These are phyloP conservation scores for Theonella swinhoei DNA, from an alignment of 37 sponge, comb jelly and placozoan species.

Conservation along the genomic window DNA sequence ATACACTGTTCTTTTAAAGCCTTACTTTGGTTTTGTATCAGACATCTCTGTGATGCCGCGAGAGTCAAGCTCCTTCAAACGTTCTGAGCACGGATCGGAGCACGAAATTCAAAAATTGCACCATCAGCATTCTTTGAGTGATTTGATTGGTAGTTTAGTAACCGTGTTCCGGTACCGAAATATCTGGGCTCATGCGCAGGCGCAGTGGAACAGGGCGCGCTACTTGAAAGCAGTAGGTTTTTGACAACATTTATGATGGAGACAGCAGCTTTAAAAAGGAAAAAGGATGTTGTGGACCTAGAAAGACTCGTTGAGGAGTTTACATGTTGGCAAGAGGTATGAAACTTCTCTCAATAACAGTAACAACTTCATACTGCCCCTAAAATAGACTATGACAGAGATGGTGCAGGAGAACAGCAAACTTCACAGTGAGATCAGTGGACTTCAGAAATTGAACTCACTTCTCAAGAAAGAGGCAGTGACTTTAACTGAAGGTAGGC, in stretches of 20 bases:
- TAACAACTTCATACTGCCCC: neutral
- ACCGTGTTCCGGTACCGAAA: neutral
- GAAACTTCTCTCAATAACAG: neutral
- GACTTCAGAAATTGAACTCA: slow-evolving; percentile 14
- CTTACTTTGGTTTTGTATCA: neutral
- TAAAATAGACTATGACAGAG: slow-evolving; percentile 8
- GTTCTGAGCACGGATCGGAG: neutral
- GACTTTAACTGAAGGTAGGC: neutral
- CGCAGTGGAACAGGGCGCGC: neutral
- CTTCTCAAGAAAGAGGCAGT: slow-evolving; percentile 12
- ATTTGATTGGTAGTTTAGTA: slow-evolving; percentile 16
- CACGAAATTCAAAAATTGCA: slow-evolving; percentile 1
- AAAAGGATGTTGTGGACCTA: slow-evolving; percentile 21
- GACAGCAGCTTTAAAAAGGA: neutral
- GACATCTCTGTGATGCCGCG: neutral
- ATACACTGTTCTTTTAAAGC: neutral
- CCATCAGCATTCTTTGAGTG: neutral
- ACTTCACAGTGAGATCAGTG: slow-evolving; percentile 32
- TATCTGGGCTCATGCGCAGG: neutral
- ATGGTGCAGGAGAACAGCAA: slow-evolving; percentile 31
- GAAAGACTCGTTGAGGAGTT: slow-evolving; percentile 44
- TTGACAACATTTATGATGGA: neutral
- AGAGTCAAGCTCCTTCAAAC: neutral
- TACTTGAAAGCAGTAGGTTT: no score
- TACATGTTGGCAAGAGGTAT: slow-evolving; percentile 46